These are phyloP conservation scores for Heliconius aoede DNA, from an alignment of 2,888 invertebrate genomes.

Conservation along the genomic window DNA sequence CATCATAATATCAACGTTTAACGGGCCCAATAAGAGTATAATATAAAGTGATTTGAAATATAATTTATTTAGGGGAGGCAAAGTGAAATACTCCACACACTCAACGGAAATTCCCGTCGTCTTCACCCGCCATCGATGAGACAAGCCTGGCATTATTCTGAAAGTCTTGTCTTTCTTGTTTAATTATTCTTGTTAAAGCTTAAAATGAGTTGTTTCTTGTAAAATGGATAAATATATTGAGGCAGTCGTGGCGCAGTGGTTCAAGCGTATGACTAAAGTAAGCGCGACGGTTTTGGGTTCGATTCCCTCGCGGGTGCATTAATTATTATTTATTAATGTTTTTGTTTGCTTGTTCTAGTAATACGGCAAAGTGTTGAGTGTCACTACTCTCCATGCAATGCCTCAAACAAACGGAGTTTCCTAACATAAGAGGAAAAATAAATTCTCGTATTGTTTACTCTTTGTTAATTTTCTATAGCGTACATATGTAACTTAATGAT, in stretches of 20 bases:
- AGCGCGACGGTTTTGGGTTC: too few species aligned
- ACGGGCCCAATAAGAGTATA: constrained; percentile 4
- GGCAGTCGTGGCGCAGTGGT: too few species aligned
- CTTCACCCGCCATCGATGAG: constrained; percentile 10
- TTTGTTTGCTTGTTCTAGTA: too few species aligned
- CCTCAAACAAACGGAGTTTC: too few species aligned
- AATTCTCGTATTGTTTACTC: neutral
- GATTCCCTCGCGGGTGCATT: too few species aligned
- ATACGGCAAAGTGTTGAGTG: too few species aligned
- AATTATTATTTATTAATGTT: too few species aligned
- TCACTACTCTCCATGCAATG: too few species aligned
- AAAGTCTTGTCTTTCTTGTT: constrained; percentile 18
- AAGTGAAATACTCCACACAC: constrained; percentile 6
- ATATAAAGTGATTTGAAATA: constrained; percentile 4
- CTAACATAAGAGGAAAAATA: too few species aligned
- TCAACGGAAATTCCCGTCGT: neutral
- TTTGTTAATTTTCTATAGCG: neutral
- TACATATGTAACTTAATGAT: neutral
- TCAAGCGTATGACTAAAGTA: too few species aligned
- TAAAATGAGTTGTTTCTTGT: neutral
- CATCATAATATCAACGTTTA: neutral
- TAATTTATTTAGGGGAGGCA: constrained; percentile 11
- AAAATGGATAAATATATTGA: neutral
- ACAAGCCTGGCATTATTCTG: constrained; percentile 6
- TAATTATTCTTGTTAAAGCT: neutral